These are phyloP conservation scores for Gymnopithys bicolor DNA, from an alignment of 2,797 vertebrate species.

Conservation along the genomic window DNA sequence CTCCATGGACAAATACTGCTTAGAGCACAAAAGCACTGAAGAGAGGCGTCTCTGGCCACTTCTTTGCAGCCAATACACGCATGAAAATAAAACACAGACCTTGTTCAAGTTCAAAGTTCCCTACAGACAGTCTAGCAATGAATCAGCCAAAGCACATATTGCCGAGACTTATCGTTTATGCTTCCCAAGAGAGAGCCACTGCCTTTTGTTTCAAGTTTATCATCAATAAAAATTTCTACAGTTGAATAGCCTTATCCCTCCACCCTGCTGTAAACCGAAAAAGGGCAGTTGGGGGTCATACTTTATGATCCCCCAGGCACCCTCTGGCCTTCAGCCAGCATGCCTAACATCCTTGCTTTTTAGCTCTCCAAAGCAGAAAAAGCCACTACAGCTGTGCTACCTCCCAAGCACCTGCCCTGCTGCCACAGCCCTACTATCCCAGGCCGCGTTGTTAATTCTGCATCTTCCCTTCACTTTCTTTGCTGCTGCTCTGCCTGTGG, in stretches of 20 bases:
- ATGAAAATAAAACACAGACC: not conserved
- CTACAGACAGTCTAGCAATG: not conserved
- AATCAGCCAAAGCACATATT: not conserved
- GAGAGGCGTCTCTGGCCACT: not conserved
- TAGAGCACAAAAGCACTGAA: not conserved
- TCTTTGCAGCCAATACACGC: not conserved
- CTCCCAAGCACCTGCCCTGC: not conserved
- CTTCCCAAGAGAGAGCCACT: not conserved
- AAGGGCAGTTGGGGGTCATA: not conserved
- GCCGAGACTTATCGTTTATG: not conserved
- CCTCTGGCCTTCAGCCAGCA: not conserved
- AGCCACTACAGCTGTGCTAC: not conserved
- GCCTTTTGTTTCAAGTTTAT: slow-evolving; percentile 7
- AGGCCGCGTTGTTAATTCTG: fast-evolving
- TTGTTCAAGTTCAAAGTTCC: slow-evolving; percentile 7
- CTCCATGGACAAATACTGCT: not conserved
- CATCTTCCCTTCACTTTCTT: not conserved
- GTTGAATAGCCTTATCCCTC: not conserved
- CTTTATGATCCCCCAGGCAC: not conserved
- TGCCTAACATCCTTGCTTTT: not conserved
- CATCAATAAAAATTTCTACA: slow-evolving; percentile 43
- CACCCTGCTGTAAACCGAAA: not conserved
- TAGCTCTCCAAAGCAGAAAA: not conserved
- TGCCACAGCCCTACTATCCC: not conserved
- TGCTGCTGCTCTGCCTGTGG: not conserved